phyloP scores from a whole-genome alignment of 2,113 vertebrate genomes.

The Macaca nemestrina region DNA sequence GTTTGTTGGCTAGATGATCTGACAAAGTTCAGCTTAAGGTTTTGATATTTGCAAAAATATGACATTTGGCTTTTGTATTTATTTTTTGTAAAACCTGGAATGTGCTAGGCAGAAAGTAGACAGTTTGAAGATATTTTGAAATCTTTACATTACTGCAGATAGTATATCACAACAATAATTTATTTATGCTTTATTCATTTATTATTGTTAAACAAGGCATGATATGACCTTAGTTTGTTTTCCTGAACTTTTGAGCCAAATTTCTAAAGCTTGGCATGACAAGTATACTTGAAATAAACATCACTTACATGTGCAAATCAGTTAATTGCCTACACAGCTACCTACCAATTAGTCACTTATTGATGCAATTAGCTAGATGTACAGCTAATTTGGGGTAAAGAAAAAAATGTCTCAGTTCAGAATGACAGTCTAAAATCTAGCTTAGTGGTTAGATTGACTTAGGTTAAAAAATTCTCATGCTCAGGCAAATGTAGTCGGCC shows the following conservation, averaged over 20 bases:
- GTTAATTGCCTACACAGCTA: conserved; percentile 58
- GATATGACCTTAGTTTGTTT: background rate
- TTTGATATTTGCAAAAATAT: background rate
- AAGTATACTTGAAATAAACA: conserved; percentile 58
- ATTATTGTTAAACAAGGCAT: background rate
- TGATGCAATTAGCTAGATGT: conserved; percentile 42
- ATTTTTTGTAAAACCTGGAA: background rate
- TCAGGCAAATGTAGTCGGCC: background rate
- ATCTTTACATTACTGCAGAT: background rate
- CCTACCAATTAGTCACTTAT: conserved; percentile 61
- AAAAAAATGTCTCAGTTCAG: conserved; percentile 40
- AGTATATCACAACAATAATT: background rate
- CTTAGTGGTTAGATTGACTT: background rate
- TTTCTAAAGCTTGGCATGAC: conserved; percentile 27
- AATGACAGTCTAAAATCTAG: background rate
- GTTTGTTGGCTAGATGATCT: background rate
- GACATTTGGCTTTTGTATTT: background rate
- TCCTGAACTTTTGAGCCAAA: conserved; percentile 30
- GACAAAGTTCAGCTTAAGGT: background rate
- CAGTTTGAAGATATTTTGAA: background rate
- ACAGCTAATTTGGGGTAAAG: conserved; percentile 51
- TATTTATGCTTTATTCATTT: background rate
- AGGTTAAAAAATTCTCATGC: background rate
- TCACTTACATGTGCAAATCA: conserved; percentile 45
- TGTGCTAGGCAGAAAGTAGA: background rate